phyloP scores from a whole-genome alignment of 1,140 invertebrate species.

The Plectrocnemia conspersa region DNA sequence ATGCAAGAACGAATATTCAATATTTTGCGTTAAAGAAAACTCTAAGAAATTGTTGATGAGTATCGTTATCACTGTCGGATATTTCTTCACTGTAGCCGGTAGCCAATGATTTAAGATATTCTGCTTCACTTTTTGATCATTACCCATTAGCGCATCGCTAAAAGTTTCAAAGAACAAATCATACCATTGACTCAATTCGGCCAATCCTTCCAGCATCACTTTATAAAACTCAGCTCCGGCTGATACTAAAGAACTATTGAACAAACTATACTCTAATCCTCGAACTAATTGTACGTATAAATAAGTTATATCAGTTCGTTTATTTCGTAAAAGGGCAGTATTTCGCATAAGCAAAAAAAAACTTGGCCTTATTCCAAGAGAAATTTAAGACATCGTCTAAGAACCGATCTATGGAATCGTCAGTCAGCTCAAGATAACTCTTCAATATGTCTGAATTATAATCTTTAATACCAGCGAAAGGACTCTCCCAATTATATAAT shows the following conservation, averaged over 20 bases:
- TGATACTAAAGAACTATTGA: conserved; percentile 45
- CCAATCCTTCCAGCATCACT: conserved; percentile 42
- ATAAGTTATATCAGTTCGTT: conserved; percentile 32
- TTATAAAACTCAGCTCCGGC: conserved; percentile 48
- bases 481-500: conserved; percentile 51
- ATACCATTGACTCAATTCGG: conserved; percentile 40
- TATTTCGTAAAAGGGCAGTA: conserved; percentile 40
- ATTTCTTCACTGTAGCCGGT: conserved; percentile 44
- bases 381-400: conserved; percentile 38
- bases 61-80: conserved; percentile 37
- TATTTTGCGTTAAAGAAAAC: conserved; percentile 26
- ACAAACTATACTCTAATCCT: conserved; percentile 44
- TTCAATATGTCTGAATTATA: conserved; percentile 42
- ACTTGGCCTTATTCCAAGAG: conserved; percentile 51
- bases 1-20: conserved; percentile 39
- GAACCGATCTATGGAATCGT: conserved; percentile 38
- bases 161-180: conserved; percentile 39
- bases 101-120: conserved; percentile 49
- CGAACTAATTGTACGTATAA: conserved; percentile 37
- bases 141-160: conserved; percentile 36
- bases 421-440: conserved; percentile 37
- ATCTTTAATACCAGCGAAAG: conserved; percentile 46
- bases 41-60: conserved; percentile 30
- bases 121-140: conserved; percentile 39
- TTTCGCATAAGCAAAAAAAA: conserved; percentile 45